Evolutionary conservation across 2,888 invertebrate species (phyloP).

Genomic region (Pherbina coryleti): DNA sequence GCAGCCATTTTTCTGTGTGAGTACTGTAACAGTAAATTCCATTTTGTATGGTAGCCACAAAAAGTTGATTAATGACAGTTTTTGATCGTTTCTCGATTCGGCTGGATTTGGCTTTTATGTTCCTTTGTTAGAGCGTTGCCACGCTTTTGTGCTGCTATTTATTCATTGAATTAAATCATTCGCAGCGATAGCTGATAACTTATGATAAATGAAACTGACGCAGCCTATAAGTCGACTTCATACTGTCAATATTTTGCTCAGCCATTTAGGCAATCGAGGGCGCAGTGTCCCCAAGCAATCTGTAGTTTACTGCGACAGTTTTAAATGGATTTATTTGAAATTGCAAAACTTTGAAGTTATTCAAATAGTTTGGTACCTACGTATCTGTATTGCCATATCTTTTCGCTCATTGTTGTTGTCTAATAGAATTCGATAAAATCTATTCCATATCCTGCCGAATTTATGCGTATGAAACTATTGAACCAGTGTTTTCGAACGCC

Average conservation of each 20-base stretch:
- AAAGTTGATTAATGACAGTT: constrained; percentile 54
- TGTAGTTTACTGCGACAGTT: background rate
- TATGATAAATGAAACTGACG: constrained; percentile 39
- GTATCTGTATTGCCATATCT: background rate
- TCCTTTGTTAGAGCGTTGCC: background rate
- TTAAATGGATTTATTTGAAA: background rate
- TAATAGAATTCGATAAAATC: constrained; percentile 44
- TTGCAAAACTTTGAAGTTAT: background rate
- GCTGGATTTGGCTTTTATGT: background rate
- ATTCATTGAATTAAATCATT: constrained; percentile 39
- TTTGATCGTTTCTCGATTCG: constrained; percentile 7
- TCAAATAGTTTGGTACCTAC: background rate
- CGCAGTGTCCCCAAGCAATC: background rate
- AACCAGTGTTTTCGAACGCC: constrained; percentile 21
- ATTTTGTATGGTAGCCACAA: background rate
- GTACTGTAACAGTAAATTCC: background rate
- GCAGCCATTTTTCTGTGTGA: background rate
- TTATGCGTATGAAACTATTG: constrained; percentile 40
- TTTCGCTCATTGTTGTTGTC: background rate
- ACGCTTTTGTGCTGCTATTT: constrained; percentile 17
- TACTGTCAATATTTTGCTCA: background rate
- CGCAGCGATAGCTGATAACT: background rate
- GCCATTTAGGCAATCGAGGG: background rate
- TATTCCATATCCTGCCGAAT: constrained; percentile 40
- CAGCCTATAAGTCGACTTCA: too few relatives aligned